phyloP scores from a whole-genome alignment of 2,888 invertebrate genomes.

The Tenthredo distinguenda region DNA sequence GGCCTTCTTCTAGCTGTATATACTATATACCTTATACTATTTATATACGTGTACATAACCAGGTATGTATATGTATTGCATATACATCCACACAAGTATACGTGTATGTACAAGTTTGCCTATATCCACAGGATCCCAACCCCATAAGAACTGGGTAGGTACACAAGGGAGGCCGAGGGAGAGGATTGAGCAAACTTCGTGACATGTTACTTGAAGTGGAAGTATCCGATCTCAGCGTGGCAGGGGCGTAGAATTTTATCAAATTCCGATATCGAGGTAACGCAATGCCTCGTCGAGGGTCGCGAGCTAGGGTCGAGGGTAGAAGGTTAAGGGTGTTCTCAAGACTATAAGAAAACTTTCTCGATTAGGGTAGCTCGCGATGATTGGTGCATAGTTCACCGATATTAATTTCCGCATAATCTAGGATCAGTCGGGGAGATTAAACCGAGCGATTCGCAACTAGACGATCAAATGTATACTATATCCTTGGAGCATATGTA shows the following conservation, averaged over 20 bases:
- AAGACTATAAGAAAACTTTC: conserved; percentile 54
- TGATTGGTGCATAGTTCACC: conserved; percentile 25
- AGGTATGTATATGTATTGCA: conserved; percentile 51
- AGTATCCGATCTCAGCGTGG: conserved; percentile 74
- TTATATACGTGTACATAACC: not conserved
- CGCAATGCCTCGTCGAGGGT: conserved; percentile 66
- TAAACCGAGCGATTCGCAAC: not conserved
- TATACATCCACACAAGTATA: not conserved
- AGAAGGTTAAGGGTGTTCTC: conserved; percentile 51
- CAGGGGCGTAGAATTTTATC: conserved; percentile 72
- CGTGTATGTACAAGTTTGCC: conserved; percentile 25
- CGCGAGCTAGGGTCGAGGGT: conserved; percentile 36
- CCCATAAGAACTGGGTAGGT: conserved; percentile 2
- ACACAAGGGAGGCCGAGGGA: conserved; percentile 52
- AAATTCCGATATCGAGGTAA: conserved; percentile 74
- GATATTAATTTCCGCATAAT: conserved; percentile 32
- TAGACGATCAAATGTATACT: not conserved
- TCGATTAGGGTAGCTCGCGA: conserved; percentile 43
- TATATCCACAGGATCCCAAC: conserved; percentile 29
- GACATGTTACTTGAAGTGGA: conserved; percentile 77
- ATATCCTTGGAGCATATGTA: not conserved
- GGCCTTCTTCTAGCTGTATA: conserved; percentile 6
- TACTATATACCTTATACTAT: not conserved
- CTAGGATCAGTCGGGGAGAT: conserved; percentile 24
- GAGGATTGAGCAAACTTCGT: conserved; percentile 72